Evolutionary conservation across 1,140 invertebrate genomes (phyloP).

Genomic region (Ruditapes philippinarum): DNA sequence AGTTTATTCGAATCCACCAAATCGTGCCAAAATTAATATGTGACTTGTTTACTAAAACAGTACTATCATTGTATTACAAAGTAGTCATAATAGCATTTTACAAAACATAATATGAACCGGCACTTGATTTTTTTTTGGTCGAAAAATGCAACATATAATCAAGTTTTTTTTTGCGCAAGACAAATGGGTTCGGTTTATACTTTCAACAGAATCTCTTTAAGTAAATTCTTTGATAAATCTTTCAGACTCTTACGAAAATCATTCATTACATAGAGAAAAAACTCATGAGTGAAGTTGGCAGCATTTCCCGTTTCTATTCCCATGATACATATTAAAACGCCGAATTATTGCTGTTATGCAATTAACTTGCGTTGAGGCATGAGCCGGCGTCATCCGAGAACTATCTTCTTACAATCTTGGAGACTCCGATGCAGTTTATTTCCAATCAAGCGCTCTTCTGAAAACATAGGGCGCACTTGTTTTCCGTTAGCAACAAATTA

Average conservation of each 20-base stretch:
- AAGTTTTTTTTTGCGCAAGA: neutral
- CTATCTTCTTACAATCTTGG: constrained; percentile 32
- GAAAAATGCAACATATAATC: neutral
- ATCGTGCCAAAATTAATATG: too few relatives aligned
- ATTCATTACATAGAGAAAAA: constrained; percentile 34
- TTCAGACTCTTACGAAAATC: constrained; percentile 32
- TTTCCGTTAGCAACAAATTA: constrained; percentile 61
- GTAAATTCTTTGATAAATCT: constrained; percentile 39
- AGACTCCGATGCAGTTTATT: constrained; percentile 46
- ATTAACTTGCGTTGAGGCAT: constrained; percentile 36
- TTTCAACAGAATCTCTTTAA: neutral
- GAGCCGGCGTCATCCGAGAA: constrained; percentile 41
- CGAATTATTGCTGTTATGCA: constrained; percentile 21
- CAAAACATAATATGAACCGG: neutral
- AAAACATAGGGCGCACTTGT: constrained; percentile 60
- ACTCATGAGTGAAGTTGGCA: constrained; percentile 15
- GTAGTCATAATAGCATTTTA: too few relatives aligned
- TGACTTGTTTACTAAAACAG: too few relatives aligned
- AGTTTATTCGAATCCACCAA: too few relatives aligned
- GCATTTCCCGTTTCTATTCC: constrained; percentile 3
- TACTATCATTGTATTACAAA: too few relatives aligned
- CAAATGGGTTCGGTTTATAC: neutral
- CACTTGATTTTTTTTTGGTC: neutral
- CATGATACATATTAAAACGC: constrained; percentile 35
- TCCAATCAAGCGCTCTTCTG: constrained; percentile 43